Base-by-base conservation (phyloP, 2,113 vertebrate species). In the Lathamus discolor region DNA sequence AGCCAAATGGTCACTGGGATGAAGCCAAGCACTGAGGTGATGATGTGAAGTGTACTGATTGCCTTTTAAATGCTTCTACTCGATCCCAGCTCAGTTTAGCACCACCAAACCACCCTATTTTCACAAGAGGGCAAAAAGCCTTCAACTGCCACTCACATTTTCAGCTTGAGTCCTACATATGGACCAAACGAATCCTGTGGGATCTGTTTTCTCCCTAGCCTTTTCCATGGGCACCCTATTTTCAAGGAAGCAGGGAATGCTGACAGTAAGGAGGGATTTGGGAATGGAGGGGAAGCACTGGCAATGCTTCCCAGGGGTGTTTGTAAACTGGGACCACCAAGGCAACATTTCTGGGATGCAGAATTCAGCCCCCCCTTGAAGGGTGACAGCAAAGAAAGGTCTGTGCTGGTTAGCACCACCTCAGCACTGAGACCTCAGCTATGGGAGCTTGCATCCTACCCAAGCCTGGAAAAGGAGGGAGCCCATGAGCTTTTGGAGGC, bases 401-500 rank as follows among this genome's bases (percentile, higher is more conserved):
- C 59, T 59, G 5, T 11, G 20, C 24, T 37, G 24, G 33, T 79
- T 46, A 19, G 41, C 49, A 63, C 64, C 28, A 3, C 29, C 68
- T 74, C 46, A 18, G 54, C 41, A n/a, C 25, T 0, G 63, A 66
- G 86, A 43, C 29, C 17, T 55, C 8, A 6, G 63, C 68, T 4
- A 7, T 7, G 37, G n/a, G 15, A 88, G 2, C 22, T 48, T 27
- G 37, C 73, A 81, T 72, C 86, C 62, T 48, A 28, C 70, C 25
- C 64, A 57, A n/a, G 28, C 17, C 29, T 43, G 49, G 13, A 28
- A 49, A 15, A 46, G 33, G 5, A 69, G 25, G 68, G 28, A 88
- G 35, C 33, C 44, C 1, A 0, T 0, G 15, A 39, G 43, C 64
- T 57, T 64, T 39, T 1, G 6, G 9, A 17, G n/a, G 31, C 13